Base-by-base conservation (phyloP, 2,113 vertebrate genomes). In the Ciconia stormi region DNA sequence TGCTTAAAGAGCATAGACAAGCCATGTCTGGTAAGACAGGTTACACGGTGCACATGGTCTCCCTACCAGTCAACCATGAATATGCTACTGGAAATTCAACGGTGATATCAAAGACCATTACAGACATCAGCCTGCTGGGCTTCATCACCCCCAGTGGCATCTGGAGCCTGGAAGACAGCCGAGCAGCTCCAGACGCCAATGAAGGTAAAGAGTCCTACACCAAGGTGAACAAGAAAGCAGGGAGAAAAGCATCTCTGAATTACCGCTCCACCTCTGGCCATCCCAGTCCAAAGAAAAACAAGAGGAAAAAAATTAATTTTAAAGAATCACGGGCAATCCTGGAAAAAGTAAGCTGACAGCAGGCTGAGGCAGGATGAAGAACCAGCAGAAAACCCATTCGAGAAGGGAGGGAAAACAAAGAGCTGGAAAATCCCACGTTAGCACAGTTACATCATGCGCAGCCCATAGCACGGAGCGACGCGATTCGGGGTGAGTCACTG, bases 361-460 rank as follows among this genome's bases (percentile, higher is more conserved):
- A 87, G 89, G 94, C 93, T 55, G 63, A 56, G 77, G 83, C 81
- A 62, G 77, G 90, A 78, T 26, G 66, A 67, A 93, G 94, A 73
- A 89, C 79, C 15, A 2, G 58, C 94, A 97, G 94, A 96, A 97
- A 92, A 96, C 40, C 69, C 97, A 42, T 93, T 25, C 12, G 80
- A 96, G 87, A 90, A 94, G 71, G 79, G 92, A 97, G 93, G 79
- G 91, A 97, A 95, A 95, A 98, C 96, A 97, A 97, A 98, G 97
- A 94, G 92, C 94, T 97, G 97, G 98, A 98, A 98, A 98, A 98
- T 98, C 97, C 98, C 98, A 95, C 88, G 95, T 95, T 88, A 91
- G 85, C 50, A 6, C 5, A 2, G 78, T 97, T 96, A 96, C 93
- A 74, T 97, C 98, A 98, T 7, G 89, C 12, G 11, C 53, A 95